A percentile compares a stretch with the other conserved stretches of the same genome.
Conservation (phyloP, 2,797 vertebrate genomes). For the Anolis apletophallus region DNA sequence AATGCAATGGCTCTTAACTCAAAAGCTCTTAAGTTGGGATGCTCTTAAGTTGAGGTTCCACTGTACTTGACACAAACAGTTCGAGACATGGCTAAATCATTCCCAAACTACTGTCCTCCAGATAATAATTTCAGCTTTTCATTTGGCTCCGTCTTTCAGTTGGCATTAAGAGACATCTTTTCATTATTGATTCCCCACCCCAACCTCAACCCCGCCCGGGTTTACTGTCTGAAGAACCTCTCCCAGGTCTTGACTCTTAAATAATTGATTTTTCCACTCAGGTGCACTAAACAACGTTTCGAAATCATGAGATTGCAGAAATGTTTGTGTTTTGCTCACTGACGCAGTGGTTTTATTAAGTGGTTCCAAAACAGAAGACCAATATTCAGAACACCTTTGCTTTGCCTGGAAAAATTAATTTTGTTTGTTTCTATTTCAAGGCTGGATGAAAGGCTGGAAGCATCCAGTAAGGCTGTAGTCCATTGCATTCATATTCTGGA, state of each 20-base stretch:
- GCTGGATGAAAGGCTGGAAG: constrained; percentile 51
- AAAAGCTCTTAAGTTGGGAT: too few species aligned
- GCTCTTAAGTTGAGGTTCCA: too few species aligned
- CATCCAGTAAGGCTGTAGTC: constrained; percentile 46
- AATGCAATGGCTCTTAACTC: too few species aligned
- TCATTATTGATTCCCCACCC: constrained; percentile 51
- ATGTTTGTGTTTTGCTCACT: constrained; percentile 43
- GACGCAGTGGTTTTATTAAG: constrained; percentile 33
- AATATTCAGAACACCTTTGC: constrained; percentile 18
- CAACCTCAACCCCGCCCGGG: not conserved
- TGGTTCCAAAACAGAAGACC: constrained; percentile 36
- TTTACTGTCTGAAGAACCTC: constrained; percentile 37
- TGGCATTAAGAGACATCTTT: constrained; percentile 35
- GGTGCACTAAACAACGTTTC: constrained; percentile 55
- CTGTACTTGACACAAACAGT: constrained; percentile 25
- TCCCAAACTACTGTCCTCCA: constrained; percentile 48
- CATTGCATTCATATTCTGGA: not conserved
- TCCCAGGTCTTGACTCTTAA: constrained; percentile 53
- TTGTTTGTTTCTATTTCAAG: constrained; percentile 38
- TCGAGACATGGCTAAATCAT: constrained; percentile 47
- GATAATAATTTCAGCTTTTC: constrained; percentile 63
- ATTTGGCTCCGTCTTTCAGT: constrained; percentile 56
- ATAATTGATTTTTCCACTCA: constrained; percentile 66
- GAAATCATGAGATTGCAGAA: constrained; percentile 58
- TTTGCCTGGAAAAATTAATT: constrained; percentile 54